Conservation (phyloP, 2,888 invertebrate genomes). For the Phengaris alcon region DNA sequence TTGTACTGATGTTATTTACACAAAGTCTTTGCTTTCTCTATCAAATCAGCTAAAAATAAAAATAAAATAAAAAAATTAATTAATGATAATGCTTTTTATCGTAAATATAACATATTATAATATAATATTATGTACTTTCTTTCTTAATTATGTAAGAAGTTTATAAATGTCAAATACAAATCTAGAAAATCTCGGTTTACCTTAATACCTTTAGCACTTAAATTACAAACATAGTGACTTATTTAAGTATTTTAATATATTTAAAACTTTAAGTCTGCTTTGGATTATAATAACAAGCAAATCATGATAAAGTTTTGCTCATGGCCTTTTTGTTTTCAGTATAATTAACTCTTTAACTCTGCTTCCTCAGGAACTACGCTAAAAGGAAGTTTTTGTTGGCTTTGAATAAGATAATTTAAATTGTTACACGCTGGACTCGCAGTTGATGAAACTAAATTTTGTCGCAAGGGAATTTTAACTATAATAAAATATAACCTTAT, state of each 20-base stretch:
- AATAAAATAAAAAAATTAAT: too few species aligned
- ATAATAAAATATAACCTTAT: too few species aligned
- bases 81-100: too few species aligned
- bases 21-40: too few species aligned
- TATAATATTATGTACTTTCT: too few species aligned
- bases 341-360: not conserved
- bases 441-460: too few species aligned
- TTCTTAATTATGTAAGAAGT: not conserved
- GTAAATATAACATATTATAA: too few species aligned
- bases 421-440: not conserved
- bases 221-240: not conserved
- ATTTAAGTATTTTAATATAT: not conserved
- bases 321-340: not conserved
- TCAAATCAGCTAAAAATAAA: too few species aligned
- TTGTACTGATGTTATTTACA: too few species aligned
- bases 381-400: not conserved
- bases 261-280: not conserved
- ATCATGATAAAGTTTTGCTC: not conserved
- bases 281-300: constrained; percentile 11
- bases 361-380: not conserved
- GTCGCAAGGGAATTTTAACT: too few species aligned
- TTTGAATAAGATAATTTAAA: not conserved
- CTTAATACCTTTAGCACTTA: not conserved
- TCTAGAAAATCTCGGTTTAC: not conserved
- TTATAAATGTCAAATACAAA: not conserved